Base-by-base conservation (phyloP, 2,113 vertebrate genomes). In the Coracopsis vasa region DNA sequence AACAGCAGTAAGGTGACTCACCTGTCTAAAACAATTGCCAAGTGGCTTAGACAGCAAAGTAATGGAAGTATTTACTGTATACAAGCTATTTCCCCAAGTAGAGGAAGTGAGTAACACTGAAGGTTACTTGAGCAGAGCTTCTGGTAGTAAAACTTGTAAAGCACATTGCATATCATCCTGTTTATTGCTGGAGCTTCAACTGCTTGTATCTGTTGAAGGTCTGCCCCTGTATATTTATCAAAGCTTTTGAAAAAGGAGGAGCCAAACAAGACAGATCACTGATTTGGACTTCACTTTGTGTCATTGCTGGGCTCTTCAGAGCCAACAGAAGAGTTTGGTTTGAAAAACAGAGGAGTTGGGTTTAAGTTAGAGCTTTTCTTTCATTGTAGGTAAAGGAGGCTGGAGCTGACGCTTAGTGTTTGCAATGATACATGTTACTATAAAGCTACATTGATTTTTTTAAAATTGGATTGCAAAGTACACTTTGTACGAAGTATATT, bases 111-210 rank as follows among this genome's bases (percentile, higher is more conserved):
- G 42, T 66, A 65, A 77, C 56, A 84, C 0, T 64, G 54, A 74
- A 81, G 53, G 53, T 64, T 69, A 51, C 29, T 62, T 66, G 19
- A 20, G 56, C 53, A 15, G 65, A 51, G n/a, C 42, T 73, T 78
- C 45, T 91, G 35, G 29, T 60, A 61, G 58, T 62, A 50, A 44
- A 80, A 90, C n/a, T n/a, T 69, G 69, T 75, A 41, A 91, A 91
- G 42, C 33, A 35, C 2, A 0, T 29, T 42, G 17, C 0, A 0
- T 1, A 0, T 58, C 37, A 27, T 35, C 53, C 24, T 41, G 23
- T 3, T 37, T 54, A 27, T 48, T 70, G 25, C 2, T 88, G 54
- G 45, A 70, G 17, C 6, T 71, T 66, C 1, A 0, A 21, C 39
- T 42, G 1, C 53, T 66, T 80, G 27, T 17, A 42, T 31, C 61